These are phyloP conservation scores for Cynodonichthys magdalenae DNA, from an alignment of 2,797 vertebrate species.

Conservation along the genomic window DNA sequence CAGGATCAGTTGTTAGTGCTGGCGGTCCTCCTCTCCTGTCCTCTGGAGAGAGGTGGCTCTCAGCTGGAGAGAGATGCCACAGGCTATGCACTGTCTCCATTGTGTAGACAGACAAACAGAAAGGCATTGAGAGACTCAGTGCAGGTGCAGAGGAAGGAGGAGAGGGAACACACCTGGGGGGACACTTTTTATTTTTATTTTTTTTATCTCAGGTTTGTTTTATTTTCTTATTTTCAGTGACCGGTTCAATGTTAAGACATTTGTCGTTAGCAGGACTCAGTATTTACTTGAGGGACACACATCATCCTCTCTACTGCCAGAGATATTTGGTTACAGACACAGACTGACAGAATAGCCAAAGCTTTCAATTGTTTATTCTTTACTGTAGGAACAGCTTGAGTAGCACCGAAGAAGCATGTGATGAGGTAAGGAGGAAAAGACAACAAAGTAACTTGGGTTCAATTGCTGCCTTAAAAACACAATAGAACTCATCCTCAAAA, in stretches of 20 bases:
- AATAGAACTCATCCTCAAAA: too few relatives aligned
- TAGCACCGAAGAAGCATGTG: neutral
- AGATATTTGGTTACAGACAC: conserved; percentile 52
- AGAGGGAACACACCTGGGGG: conserved; percentile 77
- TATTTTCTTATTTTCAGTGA: conserved; percentile 48
- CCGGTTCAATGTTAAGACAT: conserved; percentile 62
- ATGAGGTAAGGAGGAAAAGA: neutral
- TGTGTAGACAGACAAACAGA: conserved; percentile 76
- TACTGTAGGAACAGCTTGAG: neutral
- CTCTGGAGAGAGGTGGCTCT: conserved; percentile 82
- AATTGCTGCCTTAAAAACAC: too few relatives aligned
- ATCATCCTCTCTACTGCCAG: conserved; percentile 42
- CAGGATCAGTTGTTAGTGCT: conserved; percentile 80
- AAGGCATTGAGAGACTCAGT: conserved; percentile 75
- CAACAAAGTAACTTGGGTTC: too few relatives aligned
- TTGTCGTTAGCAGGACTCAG: conserved; percentile 58
- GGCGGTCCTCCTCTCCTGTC: conserved; percentile 74
- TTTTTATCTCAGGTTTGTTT: conserved; percentile 60
- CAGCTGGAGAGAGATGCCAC: conserved; percentile 79
- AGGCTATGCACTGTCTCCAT: conserved; percentile 74
- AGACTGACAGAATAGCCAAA: conserved; percentile 37
- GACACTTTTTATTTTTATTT: conserved; percentile 19
- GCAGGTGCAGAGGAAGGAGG: conserved; percentile 73
- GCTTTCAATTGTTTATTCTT: conserved; percentile 2
- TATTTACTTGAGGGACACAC: conserved; percentile 61